phyloP scores from a whole-genome alignment of 53 echinoderm and acorn worm genomes.

The Pentamera pediparva region DNA sequence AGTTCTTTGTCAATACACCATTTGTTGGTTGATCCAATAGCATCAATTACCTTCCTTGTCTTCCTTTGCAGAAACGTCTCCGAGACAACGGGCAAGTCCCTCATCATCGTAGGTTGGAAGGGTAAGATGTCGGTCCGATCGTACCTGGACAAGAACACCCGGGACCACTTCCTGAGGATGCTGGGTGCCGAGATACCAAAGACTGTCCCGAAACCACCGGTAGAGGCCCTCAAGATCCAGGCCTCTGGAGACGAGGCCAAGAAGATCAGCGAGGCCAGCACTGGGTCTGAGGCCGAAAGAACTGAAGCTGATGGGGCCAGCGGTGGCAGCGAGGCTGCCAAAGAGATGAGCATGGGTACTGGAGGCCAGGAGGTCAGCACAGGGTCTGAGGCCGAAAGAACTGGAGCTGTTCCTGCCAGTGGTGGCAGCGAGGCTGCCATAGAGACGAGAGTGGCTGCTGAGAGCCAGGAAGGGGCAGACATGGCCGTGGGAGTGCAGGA shows the following conservation, averaged over 20 bases:
- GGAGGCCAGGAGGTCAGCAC: not conserved
- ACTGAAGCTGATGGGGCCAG: not conserved
- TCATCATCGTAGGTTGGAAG: slow-evolving; percentile 78
- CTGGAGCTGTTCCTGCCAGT: not conserved
- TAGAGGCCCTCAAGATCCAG: not conserved
- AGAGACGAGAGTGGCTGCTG: not conserved
- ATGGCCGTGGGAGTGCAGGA: not conserved
- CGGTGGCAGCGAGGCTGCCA: not conserved
- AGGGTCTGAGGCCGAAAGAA: not conserved
- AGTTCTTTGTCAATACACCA: not conserved
- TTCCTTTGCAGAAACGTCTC: not conserved
- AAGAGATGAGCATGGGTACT: not conserved
- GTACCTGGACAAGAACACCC: slow-evolving; percentile 82
- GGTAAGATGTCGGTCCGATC: slow-evolving; percentile 88
- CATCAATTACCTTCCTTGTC: not conserved
- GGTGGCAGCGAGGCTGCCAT: not conserved
- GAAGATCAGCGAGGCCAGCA: not conserved
- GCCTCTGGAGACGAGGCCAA: not conserved
- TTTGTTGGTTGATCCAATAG: not conserved
- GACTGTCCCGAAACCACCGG: not conserved
- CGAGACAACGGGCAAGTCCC: slow-evolving; percentile 33
- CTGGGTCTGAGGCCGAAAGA: not conserved
- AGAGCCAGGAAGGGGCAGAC: not conserved
- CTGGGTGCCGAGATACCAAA: slow-evolving; percentile 33
- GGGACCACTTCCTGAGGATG: slow-evolving; percentile 86